phyloP scores from a whole-genome alignment of 2,888 invertebrate species.

The Odontocerum albicorne region DNA sequence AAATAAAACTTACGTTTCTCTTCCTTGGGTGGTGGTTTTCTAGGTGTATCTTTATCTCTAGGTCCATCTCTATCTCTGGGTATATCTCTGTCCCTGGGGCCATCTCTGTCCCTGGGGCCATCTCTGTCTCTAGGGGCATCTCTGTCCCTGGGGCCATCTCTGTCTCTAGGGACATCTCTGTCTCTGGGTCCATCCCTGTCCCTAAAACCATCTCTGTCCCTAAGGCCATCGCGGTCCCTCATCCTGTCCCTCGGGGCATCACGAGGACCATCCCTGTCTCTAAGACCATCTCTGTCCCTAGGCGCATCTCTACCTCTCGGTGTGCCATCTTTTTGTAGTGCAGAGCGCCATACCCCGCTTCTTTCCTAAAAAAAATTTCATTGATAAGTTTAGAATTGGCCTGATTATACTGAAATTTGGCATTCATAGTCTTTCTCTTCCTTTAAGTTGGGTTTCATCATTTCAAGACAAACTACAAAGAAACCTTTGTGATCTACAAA shows the following conservation, averaged over 20 bases:
- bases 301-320: conserved; percentile 32
- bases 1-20: conserved; percentile 49
- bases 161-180: conserved; percentile 23
- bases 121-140: conserved; percentile 44
- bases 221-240: conserved; percentile 19
- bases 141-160: conserved; percentile 34
- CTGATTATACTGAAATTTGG: not conserved
- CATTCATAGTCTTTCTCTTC: not conserved
- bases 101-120: conserved; percentile 39
- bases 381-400: too few species aligned
- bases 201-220: conserved; percentile 25
- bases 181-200: conserved; percentile 33
- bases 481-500: too few species aligned
- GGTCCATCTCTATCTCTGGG: conserved; percentile 43
- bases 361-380: conserved; percentile 10
- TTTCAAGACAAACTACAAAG: too few species aligned
- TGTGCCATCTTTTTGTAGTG: conserved; percentile 13
- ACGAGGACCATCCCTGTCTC: conserved; percentile 42
- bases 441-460: too few species aligned
- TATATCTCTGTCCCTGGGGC: conserved; percentile 39
- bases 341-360: conserved; percentile 22
- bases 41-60: conserved; percentile 38
- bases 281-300: conserved; percentile 22
- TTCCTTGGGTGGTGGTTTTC: conserved; percentile 47
- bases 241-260: conserved; percentile 42